A percentile compares a stretch with the other conserved stretches of the same genome.
phyloP scores from a whole-genome alignment of 2,797 vertebrate genomes.

The Anabacerthia variegaticeps region DNA sequence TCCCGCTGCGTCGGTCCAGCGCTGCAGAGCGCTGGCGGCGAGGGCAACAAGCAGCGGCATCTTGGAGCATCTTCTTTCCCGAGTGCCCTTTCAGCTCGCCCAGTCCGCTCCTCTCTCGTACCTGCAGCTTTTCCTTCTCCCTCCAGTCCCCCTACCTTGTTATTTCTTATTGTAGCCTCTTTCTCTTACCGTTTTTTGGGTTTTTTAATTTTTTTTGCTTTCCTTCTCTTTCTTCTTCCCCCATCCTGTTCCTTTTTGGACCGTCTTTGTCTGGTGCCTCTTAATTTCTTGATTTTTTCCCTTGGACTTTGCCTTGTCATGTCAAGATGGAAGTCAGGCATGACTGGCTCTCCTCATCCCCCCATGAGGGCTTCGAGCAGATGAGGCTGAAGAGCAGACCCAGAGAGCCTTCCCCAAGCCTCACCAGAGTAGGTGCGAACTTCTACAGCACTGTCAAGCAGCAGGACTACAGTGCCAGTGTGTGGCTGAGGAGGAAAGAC shows the following conservation, averaged over 20 bases:
- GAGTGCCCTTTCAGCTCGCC: background rate
- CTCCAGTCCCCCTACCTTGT: background rate
- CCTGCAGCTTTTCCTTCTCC: slow-evolving; percentile 5
- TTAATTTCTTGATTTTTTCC: slow-evolving; percentile 15
- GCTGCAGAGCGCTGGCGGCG: slow-evolving; percentile 22
- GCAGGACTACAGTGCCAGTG: slow-evolving; percentile 91
- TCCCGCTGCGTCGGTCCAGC: background rate
- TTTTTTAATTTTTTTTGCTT: background rate
- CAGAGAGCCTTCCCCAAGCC: slow-evolving; percentile 74
- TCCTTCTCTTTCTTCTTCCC: background rate
- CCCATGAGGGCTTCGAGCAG: slow-evolving; percentile 82
- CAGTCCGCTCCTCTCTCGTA: background rate
- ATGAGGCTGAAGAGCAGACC: slow-evolving; percentile 82
- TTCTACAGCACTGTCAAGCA: slow-evolving; percentile 88
- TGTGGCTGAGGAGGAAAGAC: slow-evolving; percentile 92
- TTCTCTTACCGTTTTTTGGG: background rate
- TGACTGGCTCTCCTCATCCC: slow-evolving; percentile 81
- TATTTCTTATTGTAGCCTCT: background rate
- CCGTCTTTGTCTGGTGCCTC: background rate
- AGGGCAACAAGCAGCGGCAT: slow-evolving; percentile 11
- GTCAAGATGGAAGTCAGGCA: slow-evolving; percentile 82
- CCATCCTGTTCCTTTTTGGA: background rate
- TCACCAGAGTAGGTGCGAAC: slow-evolving; percentile 76
- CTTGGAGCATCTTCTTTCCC: background rate
- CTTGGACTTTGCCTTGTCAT: slow-evolving; percentile 76